Evolutionary conservation across 1,140 invertebrate species (phyloP).

Genomic region (Dendrolimus kikuchii): DNA sequence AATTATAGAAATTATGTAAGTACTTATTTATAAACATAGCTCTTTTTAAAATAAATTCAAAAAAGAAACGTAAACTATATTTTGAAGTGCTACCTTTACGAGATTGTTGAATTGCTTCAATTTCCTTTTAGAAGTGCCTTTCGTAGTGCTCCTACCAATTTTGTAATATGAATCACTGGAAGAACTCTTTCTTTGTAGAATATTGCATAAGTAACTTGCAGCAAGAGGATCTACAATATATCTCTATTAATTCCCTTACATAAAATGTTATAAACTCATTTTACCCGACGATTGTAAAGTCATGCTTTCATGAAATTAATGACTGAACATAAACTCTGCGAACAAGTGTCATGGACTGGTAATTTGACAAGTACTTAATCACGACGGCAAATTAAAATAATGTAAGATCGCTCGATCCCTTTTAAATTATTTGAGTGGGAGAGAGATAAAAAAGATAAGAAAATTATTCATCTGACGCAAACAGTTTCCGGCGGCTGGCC

Average conservation of each 20-base stretch:
- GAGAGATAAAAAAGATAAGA: constrained; percentile 30
- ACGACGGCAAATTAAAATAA: constrained; percentile 11
- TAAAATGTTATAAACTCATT: too few relatives aligned
- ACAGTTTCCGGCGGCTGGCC: constrained; percentile 33
- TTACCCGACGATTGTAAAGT: too few relatives aligned
- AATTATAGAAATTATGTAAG: not conserved
- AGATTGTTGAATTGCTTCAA: constrained; percentile 23
- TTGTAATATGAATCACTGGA: too few relatives aligned
- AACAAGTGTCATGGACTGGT: too few relatives aligned
- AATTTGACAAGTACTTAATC: too few relatives aligned
- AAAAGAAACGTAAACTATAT: constrained; percentile 14
- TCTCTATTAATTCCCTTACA: too few relatives aligned
- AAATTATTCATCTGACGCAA: constrained; percentile 44
- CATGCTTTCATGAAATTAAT: too few relatives aligned
- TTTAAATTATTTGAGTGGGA: constrained; percentile 18
- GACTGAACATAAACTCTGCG: too few relatives aligned
- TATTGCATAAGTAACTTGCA: too few relatives aligned
- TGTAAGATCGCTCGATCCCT: constrained; percentile 5
- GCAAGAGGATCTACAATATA: too few relatives aligned
- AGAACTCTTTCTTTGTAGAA: too few relatives aligned
- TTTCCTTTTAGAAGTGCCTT: constrained; percentile 14
- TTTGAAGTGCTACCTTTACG: constrained; percentile 8
- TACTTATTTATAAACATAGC: constrained; percentile 2
- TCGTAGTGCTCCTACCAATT: too few relatives aligned
- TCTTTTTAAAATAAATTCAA: constrained; percentile 3